Evolutionary conservation across 2,113 vertebrate species (phyloP).

Genomic region (Corythoichthys intestinalis): DNA sequence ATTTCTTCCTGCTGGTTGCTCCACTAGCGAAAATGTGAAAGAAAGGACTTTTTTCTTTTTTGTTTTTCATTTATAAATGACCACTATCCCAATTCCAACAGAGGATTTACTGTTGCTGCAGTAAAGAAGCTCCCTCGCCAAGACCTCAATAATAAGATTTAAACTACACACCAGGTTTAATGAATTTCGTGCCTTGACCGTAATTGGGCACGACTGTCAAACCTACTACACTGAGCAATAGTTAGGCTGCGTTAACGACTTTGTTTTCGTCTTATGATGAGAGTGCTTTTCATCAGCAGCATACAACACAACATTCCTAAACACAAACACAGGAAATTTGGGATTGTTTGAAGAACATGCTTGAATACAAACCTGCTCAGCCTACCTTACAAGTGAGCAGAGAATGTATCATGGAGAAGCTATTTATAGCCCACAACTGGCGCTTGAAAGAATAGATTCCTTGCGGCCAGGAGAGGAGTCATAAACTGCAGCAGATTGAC

Average conservation of each 20-base stretch:
- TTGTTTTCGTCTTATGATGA: slow-evolving; percentile 20
- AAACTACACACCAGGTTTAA: slow-evolving; percentile 23
- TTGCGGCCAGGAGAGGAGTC: slow-evolving; percentile 24
- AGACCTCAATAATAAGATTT: slow-evolving; percentile 7
- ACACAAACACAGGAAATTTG: slow-evolving; percentile 67
- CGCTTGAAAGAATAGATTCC: slow-evolving; percentile 36
- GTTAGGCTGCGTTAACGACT: slow-evolving; percentile 21
- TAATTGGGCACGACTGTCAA: slow-evolving; percentile 5
- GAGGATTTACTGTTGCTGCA: slow-evolving; percentile 15
- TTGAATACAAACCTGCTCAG: neutral
- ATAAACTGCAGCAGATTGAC: slow-evolving; percentile 26
- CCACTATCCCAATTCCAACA: slow-evolving; percentile 22
- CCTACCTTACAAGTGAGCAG: neutral
- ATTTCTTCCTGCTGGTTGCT: slow-evolving; percentile 47
- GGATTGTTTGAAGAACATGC: slow-evolving; percentile 34
- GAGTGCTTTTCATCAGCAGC: slow-evolving; percentile 23
- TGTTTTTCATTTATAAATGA: slow-evolving; percentile 33
- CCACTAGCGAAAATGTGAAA: slow-evolving; percentile 21
- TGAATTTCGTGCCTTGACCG: slow-evolving; percentile 13
- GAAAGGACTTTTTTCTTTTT: neutral
- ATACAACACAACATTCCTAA: slow-evolving; percentile 59
- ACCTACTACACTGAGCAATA: neutral
- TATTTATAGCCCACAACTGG: slow-evolving; percentile 38
- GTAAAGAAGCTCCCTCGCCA: slow-evolving; percentile 46
- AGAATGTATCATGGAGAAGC: slow-evolving; percentile 8